Evolutionary conservation across 2,888 invertebrate genomes (phyloP), one percentile per base, ranked within the genome.

Genomic region (Nasonovia ribisnigri): DNA sequence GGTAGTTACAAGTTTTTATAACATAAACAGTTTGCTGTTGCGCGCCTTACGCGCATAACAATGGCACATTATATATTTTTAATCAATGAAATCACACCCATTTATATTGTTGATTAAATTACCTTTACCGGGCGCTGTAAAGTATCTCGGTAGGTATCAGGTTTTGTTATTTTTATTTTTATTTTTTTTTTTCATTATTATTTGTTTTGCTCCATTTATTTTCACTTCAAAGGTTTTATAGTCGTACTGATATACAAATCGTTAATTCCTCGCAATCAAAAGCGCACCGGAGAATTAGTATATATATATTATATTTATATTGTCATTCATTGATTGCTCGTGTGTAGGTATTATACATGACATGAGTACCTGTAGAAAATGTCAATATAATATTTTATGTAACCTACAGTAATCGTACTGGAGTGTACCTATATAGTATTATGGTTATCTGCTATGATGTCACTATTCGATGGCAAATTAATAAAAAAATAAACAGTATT

Each of bases 21-120:
- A 42, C 36, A 8, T 36, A 11, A 16, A 36, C 20, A 2, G 16
- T 77, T 36, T 20, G 36, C 36, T 77, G 36, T 77, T 77, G 13
- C 67, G 5, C 36, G 20, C 36, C 54, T 54, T 54, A 54, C 54
- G 5, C 3, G 36, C 16, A 16, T 36, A 36, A 77, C 43, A 84
- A 84, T 84, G 26, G 43, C 11, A 43, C 29, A 77, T 84, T 29
- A 88, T 26, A 57, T 57, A 26, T 26, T 57, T 48, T 48, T 87
- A 48, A 51, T 88, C 54, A 54, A 36, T 54, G 42, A 88, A 88
- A 88, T 88, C 51, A 88, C 87, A 88, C 51, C 87, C 87, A 51
- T 88, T 46, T 86, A 36, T 51, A 51, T 54, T 88, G 36, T 51
- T 10, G 88, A 88, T 88, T 88, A 24, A 88, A 51, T 88, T 88